Evolutionary conservation across 1,140 invertebrate genomes (phyloP).

Genomic region (Nephotettix cincticeps): DNA sequence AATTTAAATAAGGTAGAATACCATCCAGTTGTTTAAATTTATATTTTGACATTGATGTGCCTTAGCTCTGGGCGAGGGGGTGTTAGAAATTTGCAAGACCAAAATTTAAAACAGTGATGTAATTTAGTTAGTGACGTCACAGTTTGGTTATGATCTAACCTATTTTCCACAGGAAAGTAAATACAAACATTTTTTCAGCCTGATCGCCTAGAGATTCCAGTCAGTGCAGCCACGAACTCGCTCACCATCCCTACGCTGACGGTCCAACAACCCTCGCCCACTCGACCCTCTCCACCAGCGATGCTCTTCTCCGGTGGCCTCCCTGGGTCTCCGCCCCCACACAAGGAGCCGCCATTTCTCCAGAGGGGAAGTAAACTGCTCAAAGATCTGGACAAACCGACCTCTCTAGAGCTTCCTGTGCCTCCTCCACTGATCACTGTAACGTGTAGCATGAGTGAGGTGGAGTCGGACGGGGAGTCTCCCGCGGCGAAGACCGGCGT

Average conservation of each 20-base stretch:
- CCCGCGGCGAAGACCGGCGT: conserved; percentile 35
- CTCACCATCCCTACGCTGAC: conserved; percentile 61
- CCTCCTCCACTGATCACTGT: conserved; percentile 71
- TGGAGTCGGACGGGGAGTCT: conserved; percentile 66
- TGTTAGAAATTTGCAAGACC: no score
- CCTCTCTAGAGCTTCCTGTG: conserved; percentile 62
- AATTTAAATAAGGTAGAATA: no score
- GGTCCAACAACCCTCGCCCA: conserved; percentile 61
- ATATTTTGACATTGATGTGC: no score
- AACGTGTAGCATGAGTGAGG: conserved; percentile 69
- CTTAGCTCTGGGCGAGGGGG: no score
- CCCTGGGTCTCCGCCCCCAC: conserved; percentile 62
- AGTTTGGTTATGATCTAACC: no score
- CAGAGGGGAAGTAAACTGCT: conserved; percentile 40
- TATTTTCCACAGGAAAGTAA: no score
- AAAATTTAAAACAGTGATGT: no score
- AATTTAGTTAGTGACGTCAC: no score
- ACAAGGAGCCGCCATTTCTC: conserved; percentile 35
- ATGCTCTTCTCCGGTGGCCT: conserved; percentile 53
- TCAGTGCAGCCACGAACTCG: conserved; percentile 31
- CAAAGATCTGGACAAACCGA: conserved; percentile 57
- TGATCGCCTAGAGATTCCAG: conserved; percentile 42
- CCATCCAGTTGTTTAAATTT: no score
- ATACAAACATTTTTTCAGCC: conserved; percentile 31
- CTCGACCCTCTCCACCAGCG: conserved; percentile 45